Evolutionary conservation across 2,888 invertebrate species (phyloP), one percentile per base, ranked within the genome.

Genomic region (Slavum lentiscoides): DNA sequence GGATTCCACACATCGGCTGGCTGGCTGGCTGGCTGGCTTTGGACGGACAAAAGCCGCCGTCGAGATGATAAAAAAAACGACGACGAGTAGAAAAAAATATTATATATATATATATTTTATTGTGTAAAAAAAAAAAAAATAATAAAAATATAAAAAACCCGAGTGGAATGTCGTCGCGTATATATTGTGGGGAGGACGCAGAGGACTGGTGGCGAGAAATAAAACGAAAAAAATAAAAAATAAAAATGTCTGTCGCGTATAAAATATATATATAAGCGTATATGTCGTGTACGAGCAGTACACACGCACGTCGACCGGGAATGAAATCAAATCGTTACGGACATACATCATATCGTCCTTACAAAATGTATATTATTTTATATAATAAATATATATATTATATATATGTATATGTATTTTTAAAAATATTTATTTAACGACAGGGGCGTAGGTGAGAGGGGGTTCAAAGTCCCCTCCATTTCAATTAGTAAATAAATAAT

Each of bases 141-240:
- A 30, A 64, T 69, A 61, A 58, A 30, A 30, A 30, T 30, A 30
- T 30, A 30, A 30, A 30, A 30, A 59, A 76, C 59, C 37, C 37
- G 17, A 80, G 39, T 72, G 80, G 80, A 80, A 80, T 80, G 80
- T 80, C 70, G 80, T 80, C 80, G 70, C 39, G 70, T 23, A 59
- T 73, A 30, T 53, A 39, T 21, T 23, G 77, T 30, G 30, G 30
- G 30, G 30, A 30, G 62, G 70, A 70, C 62, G 21, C 43, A n/a
- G 62, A 61, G 62, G 30, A 68, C 77, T 69, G 69, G 77, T 77
- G 68, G 64, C 62, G 64, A 80, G 80, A 72, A 37, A 55, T 64
- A 64, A 80, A 43, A 55, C 19, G n/a, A 72, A 61, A 39, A 49
- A 15, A 77, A 77, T 70, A 61, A 39, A 49, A 15, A 77, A 77